Evolutionary conservation across 2,797 vertebrate species (phyloP).

Genomic region (Myotis planiceps): DNA sequence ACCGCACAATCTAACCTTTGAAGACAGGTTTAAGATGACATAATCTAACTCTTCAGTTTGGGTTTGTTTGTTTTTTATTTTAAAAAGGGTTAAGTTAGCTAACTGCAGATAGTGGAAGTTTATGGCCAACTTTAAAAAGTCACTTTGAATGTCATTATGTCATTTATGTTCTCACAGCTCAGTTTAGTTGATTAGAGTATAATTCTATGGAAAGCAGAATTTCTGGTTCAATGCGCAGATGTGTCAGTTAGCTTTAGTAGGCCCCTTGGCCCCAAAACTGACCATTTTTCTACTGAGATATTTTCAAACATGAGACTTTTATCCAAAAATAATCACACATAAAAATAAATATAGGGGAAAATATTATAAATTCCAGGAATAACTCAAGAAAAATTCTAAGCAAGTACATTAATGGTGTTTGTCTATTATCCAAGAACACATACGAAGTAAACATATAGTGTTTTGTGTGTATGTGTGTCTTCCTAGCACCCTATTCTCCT

Average conservation of each 20-base stretch:
- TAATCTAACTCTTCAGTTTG: not conserved
- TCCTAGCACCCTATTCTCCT: not conserved
- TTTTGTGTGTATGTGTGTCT: not conserved
- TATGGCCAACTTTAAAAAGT: slow-evolving; percentile 46
- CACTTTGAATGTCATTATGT: slow-evolving; percentile 55
- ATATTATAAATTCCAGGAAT: not conserved
- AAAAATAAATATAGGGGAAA: not conserved
- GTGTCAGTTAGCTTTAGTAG: slow-evolving; percentile 39
- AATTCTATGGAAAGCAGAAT: slow-evolving; percentile 25
- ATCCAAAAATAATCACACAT: slow-evolving; percentile 3
- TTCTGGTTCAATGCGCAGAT: slow-evolving; percentile 54
- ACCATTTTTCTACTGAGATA: slow-evolving; percentile 54
- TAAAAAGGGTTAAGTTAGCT: not conserved
- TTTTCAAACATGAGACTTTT: slow-evolving; percentile 22
- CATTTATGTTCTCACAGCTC: not conserved
- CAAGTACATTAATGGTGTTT: not conserved
- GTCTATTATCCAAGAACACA: not conserved
- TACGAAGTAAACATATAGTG: not conserved
- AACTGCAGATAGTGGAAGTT: slow-evolving; percentile 38
- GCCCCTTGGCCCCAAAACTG: not conserved
- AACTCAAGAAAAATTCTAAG: not conserved
- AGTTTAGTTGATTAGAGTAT: slow-evolving; percentile 8
- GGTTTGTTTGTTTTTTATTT: not conserved
- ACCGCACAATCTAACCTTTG: not conserved
- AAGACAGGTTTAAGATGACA: not conserved